Percentiles rank a stretch among this genome's conserved stretches.
phyloP scores from a whole-genome alignment of 2,113 vertebrate species.

The Petroica traversi region DNA sequence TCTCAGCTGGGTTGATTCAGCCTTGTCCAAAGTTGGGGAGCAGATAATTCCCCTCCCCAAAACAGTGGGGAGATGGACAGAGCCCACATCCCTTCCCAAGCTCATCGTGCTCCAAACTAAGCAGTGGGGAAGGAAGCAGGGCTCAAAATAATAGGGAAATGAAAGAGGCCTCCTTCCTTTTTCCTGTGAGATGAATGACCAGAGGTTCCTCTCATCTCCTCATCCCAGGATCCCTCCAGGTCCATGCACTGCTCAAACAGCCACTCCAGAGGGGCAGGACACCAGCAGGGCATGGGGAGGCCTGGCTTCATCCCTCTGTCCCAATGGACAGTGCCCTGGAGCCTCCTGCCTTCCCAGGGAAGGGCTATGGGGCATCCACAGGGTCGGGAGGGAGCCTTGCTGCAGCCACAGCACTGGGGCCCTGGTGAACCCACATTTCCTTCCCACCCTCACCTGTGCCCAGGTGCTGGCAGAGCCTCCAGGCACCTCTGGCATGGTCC shows the following conservation, averaged over 20 bases:
- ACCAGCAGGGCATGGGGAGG: fast-evolving
- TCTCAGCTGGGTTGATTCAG: background rate
- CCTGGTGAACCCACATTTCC: fast-evolving
- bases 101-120: fast-evolving
- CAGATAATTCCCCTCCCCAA: background rate
- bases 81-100: background rate
- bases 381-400: background rate
- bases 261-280: background rate
- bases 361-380: fast-evolving
- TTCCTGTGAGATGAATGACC: background rate
- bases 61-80: background rate
- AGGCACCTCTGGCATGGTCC: fast-evolving
- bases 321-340: fast-evolving
- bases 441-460: background rate
- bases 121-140: background rate
- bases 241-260: fast-evolving
- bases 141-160: background rate
- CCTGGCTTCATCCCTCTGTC: background rate
- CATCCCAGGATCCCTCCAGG: background rate
- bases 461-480: background rate
- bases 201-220: background rate
- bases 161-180: background rate
- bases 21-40: background rate
- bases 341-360: background rate
- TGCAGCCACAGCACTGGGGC: background rate